Base-by-base conservation (phyloP, 1,140 invertebrate genomes). In the Drosophila nannoptera region DNA sequence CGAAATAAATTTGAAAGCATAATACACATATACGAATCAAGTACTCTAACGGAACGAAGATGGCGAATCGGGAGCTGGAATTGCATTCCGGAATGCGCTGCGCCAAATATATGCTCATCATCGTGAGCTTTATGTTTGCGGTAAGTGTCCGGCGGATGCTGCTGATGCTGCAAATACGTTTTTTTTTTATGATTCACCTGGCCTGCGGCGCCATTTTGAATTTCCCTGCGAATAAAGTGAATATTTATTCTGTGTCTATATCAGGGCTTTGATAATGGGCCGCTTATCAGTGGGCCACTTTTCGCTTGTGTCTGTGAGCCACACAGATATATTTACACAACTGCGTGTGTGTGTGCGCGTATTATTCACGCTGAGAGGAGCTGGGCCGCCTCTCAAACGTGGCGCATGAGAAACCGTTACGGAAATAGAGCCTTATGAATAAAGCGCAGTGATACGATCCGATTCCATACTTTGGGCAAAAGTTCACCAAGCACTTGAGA, bases 101-200 rank as follows among this genome's bases (percentile, higher is more conserved):
- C 88, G 94, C 97, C 73, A 97, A 97, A 90, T 96, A 95, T 76
- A 93, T 97, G 90, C 91, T 97, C 35, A 93, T 95, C 74, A 92
- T 93, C 43, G 93, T 96, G 73, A 97, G 96, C 89, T 93, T 95
- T 48, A 92, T 96, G 76, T 97, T 97, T 90, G 94, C 95, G 93
- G 96, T 97, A 88, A 93, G 95, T 22, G 22, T 22, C 22, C 22
- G 3, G 22, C 22, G 22, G 22, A 22, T n/a, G n/a, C n/a, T n/a
- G 22, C 22, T 22, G 22, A 22, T 22, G 22, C 22, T 22, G 22
- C 22, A 22, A 22, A 22, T 22, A 22, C 22, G 3, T 22, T 22
- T 22, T n/a, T n/a, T 94, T 88, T 69, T 65, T 22, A 62, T 82
- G 74, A 82, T 74, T 82, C 78, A 81, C 52, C 29, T 5, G 7